phyloP scores from a whole-genome alignment of 1,140 invertebrate species.

The Araneus ventricosus region DNA sequence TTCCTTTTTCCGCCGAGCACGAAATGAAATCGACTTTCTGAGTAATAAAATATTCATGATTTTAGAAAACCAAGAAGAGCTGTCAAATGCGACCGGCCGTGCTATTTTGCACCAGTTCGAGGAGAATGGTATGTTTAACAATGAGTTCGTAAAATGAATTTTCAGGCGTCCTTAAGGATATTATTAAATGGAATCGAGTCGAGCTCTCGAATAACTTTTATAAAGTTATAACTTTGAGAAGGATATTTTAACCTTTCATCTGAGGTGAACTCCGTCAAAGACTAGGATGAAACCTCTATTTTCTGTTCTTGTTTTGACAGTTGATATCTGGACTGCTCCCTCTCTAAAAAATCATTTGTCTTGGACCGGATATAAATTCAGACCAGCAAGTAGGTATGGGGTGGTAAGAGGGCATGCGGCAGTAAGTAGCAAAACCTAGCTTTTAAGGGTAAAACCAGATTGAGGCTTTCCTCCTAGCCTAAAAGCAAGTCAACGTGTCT shows the following conservation, averaged over 20 bases:
- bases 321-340: too few species aligned
- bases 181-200: conserved; percentile 30
- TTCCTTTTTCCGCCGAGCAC: background rate
- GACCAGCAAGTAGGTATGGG: too few species aligned
- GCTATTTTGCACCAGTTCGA: background rate
- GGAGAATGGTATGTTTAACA: conserved; percentile 36
- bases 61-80: conserved; percentile 47
- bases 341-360: too few species aligned
- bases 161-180: conserved; percentile 13
- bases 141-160: conserved; percentile 30
- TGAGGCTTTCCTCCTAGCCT: too few species aligned
- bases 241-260: background rate
- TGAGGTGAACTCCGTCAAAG: background rate
- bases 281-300: background rate
- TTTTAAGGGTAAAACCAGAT: too few species aligned
- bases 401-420: too few species aligned
- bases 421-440: too few species aligned
- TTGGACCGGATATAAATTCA: too few species aligned
- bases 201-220: conserved; percentile 26
- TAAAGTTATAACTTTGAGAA: background rate
- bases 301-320: too few species aligned
- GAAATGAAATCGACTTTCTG: conserved; percentile 65
- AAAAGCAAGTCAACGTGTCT: too few species aligned
- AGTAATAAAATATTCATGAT: conserved; percentile 69
- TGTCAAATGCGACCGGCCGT: conserved; percentile 40